Percentiles rank a stretch among this genome's conserved stretches.
phyloP scores from a whole-genome alignment of 2,113 vertebrate genomes.

The Phylloscopus whistleri region DNA sequence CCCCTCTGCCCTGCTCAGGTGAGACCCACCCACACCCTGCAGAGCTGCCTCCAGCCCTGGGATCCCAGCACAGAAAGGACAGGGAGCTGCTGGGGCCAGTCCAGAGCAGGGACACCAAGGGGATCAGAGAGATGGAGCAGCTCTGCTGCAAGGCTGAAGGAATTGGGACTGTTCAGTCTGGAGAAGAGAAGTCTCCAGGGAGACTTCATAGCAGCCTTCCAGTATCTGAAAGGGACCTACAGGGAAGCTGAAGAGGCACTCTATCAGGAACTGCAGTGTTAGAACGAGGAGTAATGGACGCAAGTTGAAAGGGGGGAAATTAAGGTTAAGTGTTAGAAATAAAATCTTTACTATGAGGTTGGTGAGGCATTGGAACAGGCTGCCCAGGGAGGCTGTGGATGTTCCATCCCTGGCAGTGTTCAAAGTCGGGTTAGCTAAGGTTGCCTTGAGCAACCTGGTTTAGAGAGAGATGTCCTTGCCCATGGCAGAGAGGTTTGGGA shows the following conservation, averaged over 20 bases:
- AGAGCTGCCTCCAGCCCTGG: background rate
- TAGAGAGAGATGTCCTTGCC: background rate
- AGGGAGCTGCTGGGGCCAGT: background rate
- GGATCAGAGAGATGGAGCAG: background rate
- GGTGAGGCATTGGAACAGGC: background rate
- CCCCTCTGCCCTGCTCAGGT: background rate
- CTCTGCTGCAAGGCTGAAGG: background rate
- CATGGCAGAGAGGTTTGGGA: rapidly evolving
- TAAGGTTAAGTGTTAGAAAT: background rate
- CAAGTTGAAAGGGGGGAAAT: background rate
- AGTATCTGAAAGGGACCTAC: background rate
- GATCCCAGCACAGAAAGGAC: background rate
- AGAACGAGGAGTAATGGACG: background rate
- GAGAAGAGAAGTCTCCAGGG: background rate
- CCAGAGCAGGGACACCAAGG: no score
- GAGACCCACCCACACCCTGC: background rate
- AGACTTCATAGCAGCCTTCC: background rate
- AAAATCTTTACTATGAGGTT: background rate
- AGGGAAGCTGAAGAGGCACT: background rate
- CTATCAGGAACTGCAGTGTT: background rate
- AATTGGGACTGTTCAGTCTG: background rate
- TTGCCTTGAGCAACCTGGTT: background rate
- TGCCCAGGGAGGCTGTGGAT: background rate
- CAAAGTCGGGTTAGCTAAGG: background rate
- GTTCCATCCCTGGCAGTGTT: background rate